Percentiles rank a stretch among this genome's conserved stretches.
Evolutionary conservation across 2,888 invertebrate species (phyloP).

Genomic region (Caenorhabditis sp.): DNA sequence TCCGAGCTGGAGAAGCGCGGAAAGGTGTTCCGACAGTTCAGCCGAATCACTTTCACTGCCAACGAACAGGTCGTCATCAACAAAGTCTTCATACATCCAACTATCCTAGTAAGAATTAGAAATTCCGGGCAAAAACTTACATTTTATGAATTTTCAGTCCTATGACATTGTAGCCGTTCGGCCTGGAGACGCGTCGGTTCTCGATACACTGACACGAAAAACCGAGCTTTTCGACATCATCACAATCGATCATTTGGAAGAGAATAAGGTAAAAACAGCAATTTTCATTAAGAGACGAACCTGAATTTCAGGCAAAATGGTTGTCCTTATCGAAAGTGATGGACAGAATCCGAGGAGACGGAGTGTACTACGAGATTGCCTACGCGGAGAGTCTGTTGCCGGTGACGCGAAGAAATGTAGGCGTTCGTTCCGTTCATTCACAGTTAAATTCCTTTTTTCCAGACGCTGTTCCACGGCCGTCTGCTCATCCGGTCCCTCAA

Average conservation of each 20-base stretch:
- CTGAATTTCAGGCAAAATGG: conserved; percentile 56
- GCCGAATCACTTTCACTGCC: conserved; percentile 62
- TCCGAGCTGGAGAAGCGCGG: conserved; percentile 67
- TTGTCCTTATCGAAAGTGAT: conserved; percentile 55
- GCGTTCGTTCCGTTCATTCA: too few species aligned
- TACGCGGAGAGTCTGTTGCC: conserved; percentile 56
- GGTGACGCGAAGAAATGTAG: neutral
- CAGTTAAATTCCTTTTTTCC: conserved; percentile 9
- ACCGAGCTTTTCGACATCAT: conserved; percentile 76
- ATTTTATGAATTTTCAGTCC: conserved; percentile 29
- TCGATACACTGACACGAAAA: conserved; percentile 76
- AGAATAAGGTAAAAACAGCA: conserved; percentile 41
- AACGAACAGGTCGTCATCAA: conserved; percentile 63
- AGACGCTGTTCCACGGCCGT: conserved; percentile 69
- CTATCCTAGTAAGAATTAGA: conserved; percentile 38
- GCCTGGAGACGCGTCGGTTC: conserved; percentile 70
- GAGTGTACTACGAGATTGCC: conserved; percentile 62
- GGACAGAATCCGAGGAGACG: conserved; percentile 60
- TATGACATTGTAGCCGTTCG: conserved; percentile 77
- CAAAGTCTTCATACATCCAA: conserved; percentile 58
- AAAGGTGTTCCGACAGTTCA: conserved; percentile 76
- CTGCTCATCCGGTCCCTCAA: conserved; percentile 62
- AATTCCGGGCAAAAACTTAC: neutral
- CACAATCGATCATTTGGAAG: conserved; percentile 57
- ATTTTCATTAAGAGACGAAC: neutral